Percentiles rank a stretch among this genome's conserved stretches.
Conservation (phyloP, 2,113 vertebrate genomes). For the Limnothrissa miodon region DNA sequence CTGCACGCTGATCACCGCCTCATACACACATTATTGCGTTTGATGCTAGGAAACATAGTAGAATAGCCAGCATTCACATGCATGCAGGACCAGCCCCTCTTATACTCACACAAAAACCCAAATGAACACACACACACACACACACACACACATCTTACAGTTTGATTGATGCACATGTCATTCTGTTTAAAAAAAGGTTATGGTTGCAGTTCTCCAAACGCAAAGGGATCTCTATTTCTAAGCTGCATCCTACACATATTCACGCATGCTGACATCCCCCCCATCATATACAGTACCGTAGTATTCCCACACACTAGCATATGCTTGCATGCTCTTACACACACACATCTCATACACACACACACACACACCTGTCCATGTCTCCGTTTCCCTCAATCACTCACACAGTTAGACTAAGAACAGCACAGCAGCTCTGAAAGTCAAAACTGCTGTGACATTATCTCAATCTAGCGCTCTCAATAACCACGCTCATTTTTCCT, state of each 20-base stretch:
- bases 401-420: neutral
- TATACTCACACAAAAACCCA: neutral
- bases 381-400: neutral
- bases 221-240: neutral
- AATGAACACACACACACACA: neutral
- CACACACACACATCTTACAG: constrained; percentile 50
- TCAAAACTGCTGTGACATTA: neutral
- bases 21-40: constrained; percentile 65
- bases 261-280: neutral
- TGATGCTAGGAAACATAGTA: too few relatives aligned
- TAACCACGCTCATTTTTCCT: neutral
- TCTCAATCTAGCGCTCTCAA: neutral
- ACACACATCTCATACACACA: constrained; percentile 1
- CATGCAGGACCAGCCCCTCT: neutral
- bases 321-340: neutral
- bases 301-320: neutral
- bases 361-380: neutral
- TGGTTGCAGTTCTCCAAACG: neutral
- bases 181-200: constrained; percentile 79
- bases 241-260: neutral
- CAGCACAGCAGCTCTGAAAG: neutral
- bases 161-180: constrained; percentile 76
- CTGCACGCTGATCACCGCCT: neutral
- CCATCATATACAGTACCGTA: too few relatives aligned
- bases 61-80: neutral